A percentile compares a stretch with the other conserved stretches of the same genome.
phyloP scores from a whole-genome alignment of 2,113 vertebrate genomes.

The Balaeniceps rex region DNA sequence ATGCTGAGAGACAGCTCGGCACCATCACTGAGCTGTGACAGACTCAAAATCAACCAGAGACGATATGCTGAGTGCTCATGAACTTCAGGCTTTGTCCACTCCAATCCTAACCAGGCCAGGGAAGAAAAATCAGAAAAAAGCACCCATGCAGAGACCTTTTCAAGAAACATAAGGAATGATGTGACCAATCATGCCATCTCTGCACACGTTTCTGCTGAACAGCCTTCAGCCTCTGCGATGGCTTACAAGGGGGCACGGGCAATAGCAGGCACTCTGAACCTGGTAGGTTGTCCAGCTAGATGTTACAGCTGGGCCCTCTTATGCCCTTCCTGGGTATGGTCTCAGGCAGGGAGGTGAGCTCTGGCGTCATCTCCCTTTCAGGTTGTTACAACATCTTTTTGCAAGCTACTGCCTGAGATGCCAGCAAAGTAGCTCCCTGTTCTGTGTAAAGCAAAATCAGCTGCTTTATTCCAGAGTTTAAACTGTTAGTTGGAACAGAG shows the following conservation, averaged over 20 bases:
- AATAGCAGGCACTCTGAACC: background rate
- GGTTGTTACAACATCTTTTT: background rate
- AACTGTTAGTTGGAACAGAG: background rate
- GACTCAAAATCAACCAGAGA: background rate
- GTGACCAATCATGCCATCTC: no score
- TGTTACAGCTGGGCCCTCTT: background rate
- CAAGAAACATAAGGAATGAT: background rate
- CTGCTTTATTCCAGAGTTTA: background rate
- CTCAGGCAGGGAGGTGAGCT: background rate
- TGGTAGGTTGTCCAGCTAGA: background rate
- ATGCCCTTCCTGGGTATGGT: background rate
- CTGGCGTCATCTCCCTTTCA: background rate
- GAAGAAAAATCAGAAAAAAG: background rate
- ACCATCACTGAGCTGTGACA: background rate
- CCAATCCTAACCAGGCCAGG: background rate
- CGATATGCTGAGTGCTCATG: background rate
- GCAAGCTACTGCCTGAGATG: background rate
- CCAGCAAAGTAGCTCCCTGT: background rate
- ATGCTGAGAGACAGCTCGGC: background rate
- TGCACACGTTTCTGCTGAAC: background rate
- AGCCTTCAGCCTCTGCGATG: background rate
- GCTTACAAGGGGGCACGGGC: background rate
- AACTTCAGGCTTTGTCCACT: background rate
- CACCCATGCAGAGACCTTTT: background rate
- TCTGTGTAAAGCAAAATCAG: background rate